Base-by-base conservation (phyloP, 1,140 invertebrate species). In the Microplitis mediator region DNA sequence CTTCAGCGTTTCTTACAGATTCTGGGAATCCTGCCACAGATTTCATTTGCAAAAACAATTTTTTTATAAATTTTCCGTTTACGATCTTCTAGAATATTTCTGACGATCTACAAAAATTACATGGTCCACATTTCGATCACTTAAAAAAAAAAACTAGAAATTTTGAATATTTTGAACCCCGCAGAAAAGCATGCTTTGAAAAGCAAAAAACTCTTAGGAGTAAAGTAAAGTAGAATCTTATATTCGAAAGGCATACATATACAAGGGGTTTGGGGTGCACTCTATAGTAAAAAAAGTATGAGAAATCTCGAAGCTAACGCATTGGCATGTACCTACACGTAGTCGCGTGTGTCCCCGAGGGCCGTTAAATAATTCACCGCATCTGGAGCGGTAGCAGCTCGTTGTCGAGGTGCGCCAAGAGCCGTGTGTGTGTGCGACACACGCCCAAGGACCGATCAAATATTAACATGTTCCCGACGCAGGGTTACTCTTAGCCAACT, bases 341-440 rank as follows among this genome's bases (percentile, higher is more conserved):
- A 79, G 76, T 67, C 52, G 45, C 64, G 80, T 75, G 74, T 76
- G 76, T 85, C 80, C 81, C 82, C 76, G 74, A 79, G 79, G 81
- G 74, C 77, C 16, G 78, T 81, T 87, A 84, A 87, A 87, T 87
- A 85, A 87, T 87, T 86, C 83, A 87, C 81, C 79, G 73, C 80
- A 84, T 81, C 82, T 82, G 83, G 82, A 82, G 71, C 36, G 39
- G 39, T 11, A 67, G 81, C 79, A 75, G 71, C 63, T 71, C 67
- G 72, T 61, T 69, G 61, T 52, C 67, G 70, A 71, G 73, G 73
- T 69, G 67, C 71, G 66, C 66, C 75, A 71, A 79, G 78, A 78
- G 72, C 76, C 74, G 71, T 73, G 66, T 77, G 76, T 77, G 77
- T 78, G 79, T 45, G 39, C 39, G 39, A 45, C 39, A 45, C 8